Conservation (phyloP, 1,140 invertebrate species). For the Mamestra configurata region DNA sequence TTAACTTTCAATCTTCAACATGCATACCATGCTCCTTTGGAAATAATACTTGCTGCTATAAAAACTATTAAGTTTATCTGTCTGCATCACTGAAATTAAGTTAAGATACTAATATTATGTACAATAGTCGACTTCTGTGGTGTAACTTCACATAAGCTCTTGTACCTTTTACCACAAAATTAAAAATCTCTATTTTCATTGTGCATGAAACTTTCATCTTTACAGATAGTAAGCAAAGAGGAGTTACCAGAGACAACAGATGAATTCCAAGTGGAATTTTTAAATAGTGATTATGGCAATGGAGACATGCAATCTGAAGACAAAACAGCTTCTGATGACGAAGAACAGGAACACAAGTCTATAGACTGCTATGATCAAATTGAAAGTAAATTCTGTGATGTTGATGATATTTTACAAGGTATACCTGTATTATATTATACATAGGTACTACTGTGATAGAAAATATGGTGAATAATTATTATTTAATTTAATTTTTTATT, state of each 20-base stretch:
- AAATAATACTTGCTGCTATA: no score
- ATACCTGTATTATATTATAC: neutral
- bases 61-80: no score
- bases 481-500: no score
- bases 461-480: no score
- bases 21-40: no score
- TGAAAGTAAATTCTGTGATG: conserved; percentile 55
- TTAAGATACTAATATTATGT: no score
- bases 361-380: conserved; percentile 46
- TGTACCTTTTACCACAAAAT: no score
- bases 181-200: neutral
- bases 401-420: conserved; percentile 43
- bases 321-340: conserved; percentile 39
- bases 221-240: conserved; percentile 53
- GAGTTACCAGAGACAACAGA: conserved; percentile 52
- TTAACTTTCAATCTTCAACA: no score
- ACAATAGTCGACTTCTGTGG: no score
- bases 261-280: conserved; percentile 46
- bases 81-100: no score
- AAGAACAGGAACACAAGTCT: conserved; percentile 51
- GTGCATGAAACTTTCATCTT: neutral
- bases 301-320: conserved; percentile 43
- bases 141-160: no score
- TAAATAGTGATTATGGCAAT: conserved; percentile 17
- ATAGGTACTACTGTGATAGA: no score